Evolutionary conservation across 2,797 vertebrate species (phyloP), one percentile per base, ranked within the genome.

Genomic region (Anniella stebbinsi): DNA sequence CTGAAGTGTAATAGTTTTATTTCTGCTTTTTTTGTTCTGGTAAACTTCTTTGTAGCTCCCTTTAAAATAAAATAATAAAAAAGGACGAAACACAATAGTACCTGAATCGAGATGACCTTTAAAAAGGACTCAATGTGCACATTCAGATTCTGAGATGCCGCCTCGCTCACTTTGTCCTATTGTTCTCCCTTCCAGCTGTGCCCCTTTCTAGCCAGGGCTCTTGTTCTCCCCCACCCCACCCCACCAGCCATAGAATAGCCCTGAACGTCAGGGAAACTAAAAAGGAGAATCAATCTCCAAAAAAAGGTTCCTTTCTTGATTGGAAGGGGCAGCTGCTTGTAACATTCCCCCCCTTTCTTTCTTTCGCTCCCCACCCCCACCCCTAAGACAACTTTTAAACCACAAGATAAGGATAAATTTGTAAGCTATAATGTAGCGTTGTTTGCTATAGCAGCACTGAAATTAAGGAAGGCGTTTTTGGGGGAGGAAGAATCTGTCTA

Each of bases 21-120:
- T 93, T 95, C 41, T 51, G 36, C 81, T 80, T 70, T 45, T n/a
- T 85, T 45, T 87, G 66, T n/a, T 84, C 41, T 67, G 63, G 86
- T 51, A 80, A 90, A 89, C 13, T 28, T 87, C 72, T 36, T 36
- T 82, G 60, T 36, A 51, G 54, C 15, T 23, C 41, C 28, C 41
- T 48, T 54, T 25, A 33, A 66, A 28, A 23, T 23, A 41, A 28
- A 73, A 23, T 12, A 54, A 54, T 36, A 5, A 13, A 3, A 41
- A 82, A 0, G 77, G 0, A 84, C 12, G 57, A 28, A 67, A 7
- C n/a, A 4, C 87, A 84, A 86, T 92, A 80, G n/a, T 78, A 66
- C 51, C 57, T 33, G 21, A 23, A 78, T 91, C 0, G 7, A 84
- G 23, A 36, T 87, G 80, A 69, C 80, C 63, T 93, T 95, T 87